Base-by-base conservation (phyloP, 2,888 invertebrate genomes). In the Anarsia innoxiella region DNA sequence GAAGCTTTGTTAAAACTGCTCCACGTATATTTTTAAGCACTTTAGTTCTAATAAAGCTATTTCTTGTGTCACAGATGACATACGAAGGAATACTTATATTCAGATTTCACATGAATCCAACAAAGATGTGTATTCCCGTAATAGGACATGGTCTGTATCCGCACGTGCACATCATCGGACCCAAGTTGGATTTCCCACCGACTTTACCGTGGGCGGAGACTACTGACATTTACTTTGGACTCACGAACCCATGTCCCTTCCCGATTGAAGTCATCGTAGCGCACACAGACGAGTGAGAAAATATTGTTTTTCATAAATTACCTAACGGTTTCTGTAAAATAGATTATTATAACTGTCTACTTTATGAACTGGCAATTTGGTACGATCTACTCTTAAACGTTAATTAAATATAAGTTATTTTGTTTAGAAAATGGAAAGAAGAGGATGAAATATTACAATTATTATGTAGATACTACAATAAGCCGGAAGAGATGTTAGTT, bases 191-290 rank as follows among this genome's bases (percentile, higher is more conserved):
- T 41, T 92, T 92, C 61, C 76, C 86, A 2, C 88, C 91, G 0
- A 84, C 88, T 1, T 61, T 91, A 38, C 91, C 91, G 0, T 89
- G 89, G 77, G 82, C 88, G 11, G 67, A 76, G 27, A 84, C 86
- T 2, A 84, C 85, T n/a, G 87, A 88, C 32, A 77, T 86, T 42
- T 85, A 75, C 44, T 86, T 92, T 41, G 79, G 84, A 2, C 61
- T 93, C 3, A 86, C 87, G 39, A 93, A 93, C 62, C 86, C 86
- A 0, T 89, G 89, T 42, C 65, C 79, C 2, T 89, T 89, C 64
- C 89, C 91, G 0, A 78, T 92, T 12, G 92, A 92, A 66, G 76
- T 91, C 31, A 90, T 89, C 56, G 88, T 91, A 65, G 74, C 89
- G 11, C 91, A 92, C 61, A 88, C 87, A 56, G 91, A 92, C 59